Conservation (phyloP, 92 coral and sea anemone genomes). For the Parazoanthus atlanticus region DNA sequence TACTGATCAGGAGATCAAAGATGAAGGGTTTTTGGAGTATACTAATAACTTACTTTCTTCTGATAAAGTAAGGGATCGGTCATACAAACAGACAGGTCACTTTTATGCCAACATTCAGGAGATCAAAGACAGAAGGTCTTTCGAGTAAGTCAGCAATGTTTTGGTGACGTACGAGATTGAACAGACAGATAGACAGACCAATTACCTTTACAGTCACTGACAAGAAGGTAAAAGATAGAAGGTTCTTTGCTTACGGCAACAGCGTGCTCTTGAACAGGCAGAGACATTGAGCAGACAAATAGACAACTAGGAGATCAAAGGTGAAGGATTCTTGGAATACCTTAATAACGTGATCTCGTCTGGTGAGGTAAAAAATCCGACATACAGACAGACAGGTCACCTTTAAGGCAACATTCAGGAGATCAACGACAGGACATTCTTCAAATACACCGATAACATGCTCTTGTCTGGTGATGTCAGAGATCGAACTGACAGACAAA, state of each 20-base stretch:
- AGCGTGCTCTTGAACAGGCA: too few species aligned
- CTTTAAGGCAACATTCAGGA: too few species aligned
- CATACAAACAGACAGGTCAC: too few species aligned
- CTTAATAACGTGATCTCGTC: slow-evolving; percentile 44
- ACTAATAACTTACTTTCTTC: slow-evolving; percentile 86
- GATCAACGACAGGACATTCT: too few species aligned
- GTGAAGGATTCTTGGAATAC: slow-evolving; percentile 88
- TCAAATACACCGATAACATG: too few species aligned
- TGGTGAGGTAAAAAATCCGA: slow-evolving; percentile 71
- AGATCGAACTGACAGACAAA: neutral
- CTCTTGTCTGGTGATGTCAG: neutral
- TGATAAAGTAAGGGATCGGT: slow-evolving; percentile 66
- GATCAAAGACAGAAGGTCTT: too few species aligned
- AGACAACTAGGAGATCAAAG: slow-evolving; percentile 81
- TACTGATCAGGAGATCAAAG: slow-evolving; percentile 93
- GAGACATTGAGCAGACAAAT: too few species aligned
- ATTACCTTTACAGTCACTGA: slow-evolving; percentile 88
- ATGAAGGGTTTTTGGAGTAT: slow-evolving; percentile 88
- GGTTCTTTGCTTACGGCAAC: too few species aligned
- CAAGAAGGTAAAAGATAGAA: neutral
- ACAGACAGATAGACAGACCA: neutral
- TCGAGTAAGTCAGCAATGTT: too few species aligned
- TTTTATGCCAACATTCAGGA: too few species aligned
- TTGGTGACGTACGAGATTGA: too few species aligned
- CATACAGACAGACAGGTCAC: too few species aligned